Base-by-base conservation (phyloP, 2,797 vertebrate genomes). In the Distichodus sexfasciatus region DNA sequence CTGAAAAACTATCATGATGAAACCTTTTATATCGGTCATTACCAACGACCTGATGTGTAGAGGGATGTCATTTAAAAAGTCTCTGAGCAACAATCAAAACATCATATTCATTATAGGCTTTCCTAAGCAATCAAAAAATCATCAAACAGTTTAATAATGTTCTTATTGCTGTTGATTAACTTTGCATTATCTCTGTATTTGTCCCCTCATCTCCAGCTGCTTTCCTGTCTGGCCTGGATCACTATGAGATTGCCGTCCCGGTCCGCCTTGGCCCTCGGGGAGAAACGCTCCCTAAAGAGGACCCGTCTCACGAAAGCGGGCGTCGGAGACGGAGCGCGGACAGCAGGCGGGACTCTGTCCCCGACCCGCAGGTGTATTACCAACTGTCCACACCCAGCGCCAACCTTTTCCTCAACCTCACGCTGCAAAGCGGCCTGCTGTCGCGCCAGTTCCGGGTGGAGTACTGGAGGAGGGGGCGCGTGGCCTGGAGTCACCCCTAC, bases 191-290 rank as follows among this genome's bases (percentile, higher is more conserved):
- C 71, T 50, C 35, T 19, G 66, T 14, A 81, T 87, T 15, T 35
- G 38, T 47, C 36, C 15, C 70, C 63, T 65, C 41, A 36, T 67
- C 21, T 53, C 21, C 67, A 93, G 97, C 94, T 88, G 94, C 93
- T 72, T 96, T 99, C 89, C 93, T 99, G 85, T 96, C 96, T 87
- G 93, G 89, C 82, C 89, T 98, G 74, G 92, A 87, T 79, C 94
- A 95, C 83, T 99, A 98, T 91, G 97, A 98, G 82, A 96, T 99
- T 11, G 91, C 96, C 54, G 92, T 96, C 84, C 96, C 96, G 24
- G 88, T 96, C 61, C 93, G 94, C 24, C 92, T 98, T 75, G 95
- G 95, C 83, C 93, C 92, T 15, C 89, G 91, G 23, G 96, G 96
- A 2, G 92, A 93, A 19, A 86, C 90, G 51, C 85, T 94, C 79